phyloP scores from a whole-genome alignment of 2,113 vertebrate species.

The Eudyptes chrysolophus region DNA sequence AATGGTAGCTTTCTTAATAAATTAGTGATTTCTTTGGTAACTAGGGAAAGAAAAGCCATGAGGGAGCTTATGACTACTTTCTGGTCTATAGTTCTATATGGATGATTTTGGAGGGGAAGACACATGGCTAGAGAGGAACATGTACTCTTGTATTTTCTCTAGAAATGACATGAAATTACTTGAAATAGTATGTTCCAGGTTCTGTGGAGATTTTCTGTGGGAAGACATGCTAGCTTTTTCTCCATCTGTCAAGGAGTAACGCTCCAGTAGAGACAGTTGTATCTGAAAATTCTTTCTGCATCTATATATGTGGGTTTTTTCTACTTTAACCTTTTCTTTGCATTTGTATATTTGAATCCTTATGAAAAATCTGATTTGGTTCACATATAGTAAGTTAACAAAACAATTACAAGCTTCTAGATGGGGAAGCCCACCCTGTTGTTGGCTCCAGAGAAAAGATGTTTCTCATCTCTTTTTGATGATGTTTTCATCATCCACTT shows the following conservation, averaged over 20 bases:
- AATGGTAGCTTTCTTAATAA: neutral
- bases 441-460: neutral
- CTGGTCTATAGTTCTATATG: rapidly evolving
- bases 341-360: neutral
- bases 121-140: neutral
- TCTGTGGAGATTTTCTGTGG: neutral
- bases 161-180: neutral
- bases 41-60: no score
- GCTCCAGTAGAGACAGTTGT: neutral
- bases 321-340: neutral
- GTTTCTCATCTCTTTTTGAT: neutral
- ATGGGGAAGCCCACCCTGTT: neutral
- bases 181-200: neutral
- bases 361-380: neutral
- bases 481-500: neutral
- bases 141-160: neutral
- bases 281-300: neutral
- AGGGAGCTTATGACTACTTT: neutral
- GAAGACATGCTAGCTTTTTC: neutral
- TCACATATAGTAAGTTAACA: neutral
- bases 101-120: neutral
- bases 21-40: neutral
- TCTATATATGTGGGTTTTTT: neutral
- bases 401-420: neutral
- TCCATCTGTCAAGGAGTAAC: neutral